Evolutionary conservation across 2,797 vertebrate species (phyloP).

Genomic region (Heteromormyrus szaboi): DNA sequence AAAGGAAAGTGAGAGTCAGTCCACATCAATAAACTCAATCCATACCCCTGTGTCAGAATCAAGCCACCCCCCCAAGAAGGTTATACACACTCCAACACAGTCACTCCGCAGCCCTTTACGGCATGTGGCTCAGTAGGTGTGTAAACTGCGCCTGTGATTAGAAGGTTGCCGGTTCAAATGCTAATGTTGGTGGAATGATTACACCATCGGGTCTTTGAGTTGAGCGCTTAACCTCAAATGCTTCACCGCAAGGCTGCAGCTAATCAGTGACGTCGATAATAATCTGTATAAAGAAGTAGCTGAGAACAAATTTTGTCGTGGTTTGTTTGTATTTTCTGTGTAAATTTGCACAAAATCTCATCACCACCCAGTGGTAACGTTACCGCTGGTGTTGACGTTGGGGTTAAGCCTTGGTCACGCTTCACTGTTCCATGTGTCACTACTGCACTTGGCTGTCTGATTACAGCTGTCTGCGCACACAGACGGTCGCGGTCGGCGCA

Average conservation of each 20-base stretch:
- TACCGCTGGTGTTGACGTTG: not conserved
- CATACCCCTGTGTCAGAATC: not conserved
- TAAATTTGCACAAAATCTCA: not conserved
- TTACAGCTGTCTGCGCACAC: not conserved
- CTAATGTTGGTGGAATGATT: not conserved
- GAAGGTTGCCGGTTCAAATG: not conserved
- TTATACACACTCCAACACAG: not conserved
- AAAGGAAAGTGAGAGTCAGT: not conserved
- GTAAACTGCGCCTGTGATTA: not conserved
- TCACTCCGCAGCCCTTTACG: not conserved
- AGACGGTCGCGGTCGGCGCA: not conserved
- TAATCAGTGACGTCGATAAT: not conserved
- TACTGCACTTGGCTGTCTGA: not conserved
- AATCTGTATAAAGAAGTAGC: not conserved
- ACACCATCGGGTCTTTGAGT: not conserved
- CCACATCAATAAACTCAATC: not conserved
- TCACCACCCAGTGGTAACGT: not conserved
- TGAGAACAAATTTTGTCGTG: not conserved
- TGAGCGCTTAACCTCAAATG: not conserved
- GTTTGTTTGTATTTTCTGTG: not conserved
- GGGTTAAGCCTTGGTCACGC: not conserved
- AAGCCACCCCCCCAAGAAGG: not conserved
- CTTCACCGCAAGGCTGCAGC: not conserved
- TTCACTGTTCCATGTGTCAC: not conserved
- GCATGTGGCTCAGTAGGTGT: not conserved